Conservation (phyloP, 1,140 invertebrate genomes). For the Chionoecetes opilio region DNA sequence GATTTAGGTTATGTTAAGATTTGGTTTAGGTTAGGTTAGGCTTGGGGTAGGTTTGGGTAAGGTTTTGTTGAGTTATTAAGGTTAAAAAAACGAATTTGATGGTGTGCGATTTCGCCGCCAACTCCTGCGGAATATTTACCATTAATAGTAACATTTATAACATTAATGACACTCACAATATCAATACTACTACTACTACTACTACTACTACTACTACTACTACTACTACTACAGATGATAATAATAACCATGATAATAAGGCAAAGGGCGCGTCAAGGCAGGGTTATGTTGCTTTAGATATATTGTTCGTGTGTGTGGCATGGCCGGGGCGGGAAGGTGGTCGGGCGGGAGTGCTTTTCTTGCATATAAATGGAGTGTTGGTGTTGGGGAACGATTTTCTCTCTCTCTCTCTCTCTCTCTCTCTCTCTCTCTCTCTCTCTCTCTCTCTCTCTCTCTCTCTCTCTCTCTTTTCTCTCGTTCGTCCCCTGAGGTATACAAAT, state of each 20-base stretch:
- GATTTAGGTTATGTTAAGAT: too few relatives aligned
- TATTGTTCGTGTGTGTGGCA: not conserved
- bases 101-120: too few relatives aligned
- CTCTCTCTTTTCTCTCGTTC: slow-evolving; percentile 33
- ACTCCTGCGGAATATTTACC: too few relatives aligned
- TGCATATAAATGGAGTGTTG: slow-evolving; percentile 20
- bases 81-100: too few relatives aligned
- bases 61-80: too few relatives aligned
- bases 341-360: not conserved
- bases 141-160: not conserved
- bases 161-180: not conserved
- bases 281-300: too few relatives aligned
- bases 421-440: slow-evolving; percentile 18
- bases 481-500: too few relatives aligned
- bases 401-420: slow-evolving; percentile 33
- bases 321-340: not conserved
- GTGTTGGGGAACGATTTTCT: not conserved
- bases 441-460: slow-evolving; percentile 44
- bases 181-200: not conserved
- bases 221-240: too few relatives aligned
- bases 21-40: too few relatives aligned
- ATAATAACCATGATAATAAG: too few relatives aligned
- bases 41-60: too few relatives aligned
- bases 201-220: not conserved
- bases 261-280: too few relatives aligned